Conservation (phyloP, 2,797 vertebrate genomes). For the Mastacembelus armatus region DNA sequence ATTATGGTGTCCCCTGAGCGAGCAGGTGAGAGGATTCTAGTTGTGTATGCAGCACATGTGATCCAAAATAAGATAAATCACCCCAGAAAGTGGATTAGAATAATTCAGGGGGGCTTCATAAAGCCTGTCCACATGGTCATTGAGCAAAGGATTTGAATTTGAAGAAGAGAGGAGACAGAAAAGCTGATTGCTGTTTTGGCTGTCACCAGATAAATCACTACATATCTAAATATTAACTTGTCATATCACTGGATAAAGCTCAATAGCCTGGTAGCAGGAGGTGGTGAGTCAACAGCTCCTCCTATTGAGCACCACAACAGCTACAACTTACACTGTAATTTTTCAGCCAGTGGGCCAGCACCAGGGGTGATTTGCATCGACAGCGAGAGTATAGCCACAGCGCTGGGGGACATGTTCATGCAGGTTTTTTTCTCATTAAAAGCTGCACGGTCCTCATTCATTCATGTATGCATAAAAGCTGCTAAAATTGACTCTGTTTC, state of each 20-base stretch:
- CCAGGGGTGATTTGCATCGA: slow-evolving; percentile 45
- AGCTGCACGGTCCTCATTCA: slow-evolving; percentile 55
- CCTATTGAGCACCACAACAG: slow-evolving; percentile 69
- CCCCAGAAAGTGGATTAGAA: slow-evolving; percentile 38
- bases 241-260: background rate
- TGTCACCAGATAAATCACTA: slow-evolving; percentile 25
- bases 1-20: slow-evolving; percentile 56
- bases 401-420: slow-evolving; percentile 42
- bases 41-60: slow-evolving; percentile 12
- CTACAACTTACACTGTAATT: slow-evolving; percentile 22
- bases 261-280: slow-evolving; percentile 23
- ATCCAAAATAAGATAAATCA: slow-evolving; percentile 32
- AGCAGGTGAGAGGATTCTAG: slow-evolving; percentile 53
- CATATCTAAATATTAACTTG: slow-evolving; percentile 4
- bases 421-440: slow-evolving; percentile 48
- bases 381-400: slow-evolving; percentile 39
- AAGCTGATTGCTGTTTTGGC: slow-evolving; percentile 27
- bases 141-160: slow-evolving; percentile 22
- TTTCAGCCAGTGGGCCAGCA: slow-evolving; percentile 10
- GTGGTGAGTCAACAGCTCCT: slow-evolving; percentile 76
- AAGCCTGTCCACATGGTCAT: slow-evolving; percentile 9
- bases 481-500: slow-evolving; percentile 53
- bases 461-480: slow-evolving; percentile 56
- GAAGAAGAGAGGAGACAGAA: slow-evolving; percentile 17
- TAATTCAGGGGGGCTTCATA: slow-evolving; percentile 5